phyloP scores from a whole-genome alignment of 2,888 invertebrate species.

The Phaedon cochleariae region DNA sequence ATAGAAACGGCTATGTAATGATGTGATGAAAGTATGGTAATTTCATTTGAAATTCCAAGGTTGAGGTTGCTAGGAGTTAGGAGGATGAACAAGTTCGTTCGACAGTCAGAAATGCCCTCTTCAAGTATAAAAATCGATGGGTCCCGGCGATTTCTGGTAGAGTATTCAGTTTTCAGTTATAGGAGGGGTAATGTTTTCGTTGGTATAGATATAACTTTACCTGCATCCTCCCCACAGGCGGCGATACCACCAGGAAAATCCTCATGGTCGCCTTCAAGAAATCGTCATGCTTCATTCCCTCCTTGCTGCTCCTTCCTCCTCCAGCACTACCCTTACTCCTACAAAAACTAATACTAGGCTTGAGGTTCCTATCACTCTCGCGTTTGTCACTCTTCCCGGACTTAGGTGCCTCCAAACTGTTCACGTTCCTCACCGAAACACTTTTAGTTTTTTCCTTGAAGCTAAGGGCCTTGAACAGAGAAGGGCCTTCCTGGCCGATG shows the following conservation, averaged over 20 bases:
- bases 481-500: constrained; percentile 54
- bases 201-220: constrained; percentile 56
- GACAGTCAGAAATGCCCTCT: not conserved
- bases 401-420: constrained; percentile 46
- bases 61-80: no score
- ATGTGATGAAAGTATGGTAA: no score
- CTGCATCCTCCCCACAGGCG: constrained; percentile 70
- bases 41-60: no score
- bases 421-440: constrained; percentile 53
- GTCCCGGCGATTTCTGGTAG: no score
- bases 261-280: constrained; percentile 78
- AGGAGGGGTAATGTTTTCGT: no score
- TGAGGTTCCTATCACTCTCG: constrained; percentile 52
- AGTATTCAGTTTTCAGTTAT: no score
- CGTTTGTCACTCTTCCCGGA: constrained; percentile 58
- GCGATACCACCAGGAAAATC: constrained; percentile 77
- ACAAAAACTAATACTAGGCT: constrained; percentile 53
- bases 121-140: no score
- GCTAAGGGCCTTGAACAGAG: constrained; percentile 53
- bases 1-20: no score
- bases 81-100: no score
- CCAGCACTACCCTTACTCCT: constrained; percentile 43
- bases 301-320: constrained; percentile 44
- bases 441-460: constrained; percentile 56
- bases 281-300: constrained; percentile 68